A percentile compares a stretch with the other conserved stretches of the same genome.
Evolutionary conservation across 2,113 vertebrate species (phyloP).

Genomic region (Phrynosoma platyrhinos): DNA sequence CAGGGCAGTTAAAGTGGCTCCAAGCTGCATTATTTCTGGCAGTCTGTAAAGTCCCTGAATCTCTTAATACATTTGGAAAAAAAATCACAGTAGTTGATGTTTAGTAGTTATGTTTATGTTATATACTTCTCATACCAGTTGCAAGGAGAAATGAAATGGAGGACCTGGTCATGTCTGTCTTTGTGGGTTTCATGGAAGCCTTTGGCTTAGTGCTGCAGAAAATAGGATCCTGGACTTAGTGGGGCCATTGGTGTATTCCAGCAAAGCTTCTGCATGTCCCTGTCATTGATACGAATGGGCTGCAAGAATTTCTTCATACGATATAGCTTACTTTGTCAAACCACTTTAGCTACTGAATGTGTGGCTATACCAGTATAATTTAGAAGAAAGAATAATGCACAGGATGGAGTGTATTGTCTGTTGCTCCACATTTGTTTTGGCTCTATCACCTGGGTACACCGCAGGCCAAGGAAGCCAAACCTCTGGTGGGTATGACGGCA

Average conservation of each 20-base stretch:
- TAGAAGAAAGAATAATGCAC: background rate
- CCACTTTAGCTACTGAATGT: background rate
- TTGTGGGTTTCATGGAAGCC: background rate
- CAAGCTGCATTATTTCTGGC: too few species aligned
- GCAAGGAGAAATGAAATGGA: background rate
- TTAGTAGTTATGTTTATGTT: background rate
- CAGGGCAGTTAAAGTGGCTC: too few species aligned
- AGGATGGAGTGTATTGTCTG: background rate
- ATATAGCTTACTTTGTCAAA: background rate
- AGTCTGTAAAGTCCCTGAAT: too few species aligned
- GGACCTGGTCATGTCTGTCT: too few species aligned
- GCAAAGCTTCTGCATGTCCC: background rate
- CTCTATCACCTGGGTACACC: background rate
- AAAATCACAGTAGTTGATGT: too few species aligned
- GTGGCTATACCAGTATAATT: background rate
- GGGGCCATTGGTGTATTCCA: background rate
- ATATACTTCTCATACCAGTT: background rate
- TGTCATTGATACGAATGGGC: background rate
- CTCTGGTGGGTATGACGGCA: background rate
- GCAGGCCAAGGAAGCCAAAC: background rate
- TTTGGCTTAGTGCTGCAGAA: background rate
- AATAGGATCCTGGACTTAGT: background rate
- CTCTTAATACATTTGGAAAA: too few species aligned
- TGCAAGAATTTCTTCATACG: background rate
- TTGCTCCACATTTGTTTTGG: background rate